Base-by-base conservation (phyloP, 2,888 invertebrate genomes). In the Agrochola lota region DNA sequence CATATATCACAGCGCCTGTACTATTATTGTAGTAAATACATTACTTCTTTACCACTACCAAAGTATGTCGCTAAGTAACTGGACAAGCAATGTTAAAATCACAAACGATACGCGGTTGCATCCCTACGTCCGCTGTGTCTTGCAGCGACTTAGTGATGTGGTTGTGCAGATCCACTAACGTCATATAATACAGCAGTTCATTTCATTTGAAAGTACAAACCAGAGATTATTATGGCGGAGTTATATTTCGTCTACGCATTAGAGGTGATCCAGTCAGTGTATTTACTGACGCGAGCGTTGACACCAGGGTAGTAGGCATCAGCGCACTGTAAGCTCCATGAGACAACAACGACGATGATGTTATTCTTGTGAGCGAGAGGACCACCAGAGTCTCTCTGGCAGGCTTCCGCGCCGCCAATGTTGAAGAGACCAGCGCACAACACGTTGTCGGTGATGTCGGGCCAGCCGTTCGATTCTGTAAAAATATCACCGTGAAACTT, bases 371-470 rank as follows among this genome's bases (percentile, higher is more conserved):
- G 93, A 72, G 91, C 85, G n/a, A 95, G 88, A 7, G 95, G 94
- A 30, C 95, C 93, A 2, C 95, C 95, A 20, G 93, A 92, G 83
- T 94, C 95, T 3, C 93, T 93, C 57, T 90, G 90, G 87, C 95
- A 95, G 26, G 84, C 87, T 64, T 88, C 88, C 60, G 85, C 88
- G 60, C 94, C 94, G 0, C 94, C 93, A 8, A 92, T 84, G 52
- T 95, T 91, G 11, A 94, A 83, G 26, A 92, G 70, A 43, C 96
- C 96, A 12, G 95, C 93, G 87, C 96, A 96, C 74, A 95, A 72
- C 95, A 96, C 95, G 74, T 91, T 90, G 12, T 85, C 85, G 4
- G 94, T 94, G 57, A 95, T 89, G 55, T 90, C 89, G 35, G 87
- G 91, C 89, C 77, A 92, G 76, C n/a, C n/a, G n/a, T n/a, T n/a